phyloP scores from a whole-genome alignment of 2,888 invertebrate species.

The Hypsopygia costalis region DNA sequence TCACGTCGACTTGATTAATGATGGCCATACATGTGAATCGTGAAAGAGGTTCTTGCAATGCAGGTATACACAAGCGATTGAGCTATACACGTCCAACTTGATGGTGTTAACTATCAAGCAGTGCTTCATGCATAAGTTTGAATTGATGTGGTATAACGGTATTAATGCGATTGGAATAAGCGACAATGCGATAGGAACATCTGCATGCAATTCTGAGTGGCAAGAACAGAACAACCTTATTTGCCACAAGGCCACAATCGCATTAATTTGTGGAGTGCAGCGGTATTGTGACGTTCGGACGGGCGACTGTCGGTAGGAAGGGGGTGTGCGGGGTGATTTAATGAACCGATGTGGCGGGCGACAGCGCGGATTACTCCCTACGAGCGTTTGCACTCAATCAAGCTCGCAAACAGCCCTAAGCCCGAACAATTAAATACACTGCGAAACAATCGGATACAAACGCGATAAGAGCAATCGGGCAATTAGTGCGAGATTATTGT shows the following conservation, averaged over 20 bases:
- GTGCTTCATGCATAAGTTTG: not conserved
- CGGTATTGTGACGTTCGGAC: conserved; percentile 41
- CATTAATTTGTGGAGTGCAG: conserved; percentile 74
- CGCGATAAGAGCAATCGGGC: conserved; percentile 63
- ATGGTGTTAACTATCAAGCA: not conserved
- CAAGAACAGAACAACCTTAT: conserved; percentile 42
- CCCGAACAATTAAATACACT: conserved; percentile 74
- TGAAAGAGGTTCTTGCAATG: conserved; percentile 41
- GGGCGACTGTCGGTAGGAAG: conserved; percentile 24
- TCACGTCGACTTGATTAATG: conserved; percentile 59
- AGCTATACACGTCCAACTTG: conserved; percentile 6
- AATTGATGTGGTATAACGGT: not conserved
- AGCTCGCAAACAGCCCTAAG: conserved; percentile 75
- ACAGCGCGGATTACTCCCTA: conserved; percentile 75
- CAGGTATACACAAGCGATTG: conserved; percentile 14
- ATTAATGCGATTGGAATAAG: conserved; percentile 1
- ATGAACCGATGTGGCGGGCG: conserved; percentile 74
- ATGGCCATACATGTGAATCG: conserved; percentile 44
- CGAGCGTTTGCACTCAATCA: conserved; percentile 77
- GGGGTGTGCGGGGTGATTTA: conserved; percentile 58
- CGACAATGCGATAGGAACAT: not conserved
- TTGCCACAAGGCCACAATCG: conserved; percentile 61
- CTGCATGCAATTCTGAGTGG: conserved; percentile 20
- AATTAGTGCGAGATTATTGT: conserved; percentile 46
- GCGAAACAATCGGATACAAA: conserved; percentile 69